Evolutionary conservation across 2,797 vertebrate genomes (phyloP), one percentile per base, ranked within the genome.

Genomic region (Babyrousa celebensis): DNA sequence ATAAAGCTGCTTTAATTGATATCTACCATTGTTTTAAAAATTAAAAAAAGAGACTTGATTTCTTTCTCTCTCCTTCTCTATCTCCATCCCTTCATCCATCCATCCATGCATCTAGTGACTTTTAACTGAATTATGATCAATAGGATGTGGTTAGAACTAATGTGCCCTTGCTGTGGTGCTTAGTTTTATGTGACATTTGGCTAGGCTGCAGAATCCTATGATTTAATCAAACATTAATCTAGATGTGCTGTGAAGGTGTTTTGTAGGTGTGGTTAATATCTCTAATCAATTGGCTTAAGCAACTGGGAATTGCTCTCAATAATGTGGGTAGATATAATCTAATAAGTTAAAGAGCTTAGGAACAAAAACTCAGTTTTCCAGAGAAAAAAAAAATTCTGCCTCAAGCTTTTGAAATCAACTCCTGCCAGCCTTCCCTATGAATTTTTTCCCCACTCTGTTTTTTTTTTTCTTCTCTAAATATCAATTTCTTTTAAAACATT

Each of bases 361-460:
- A 94, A 85, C 60, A 96, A 85, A 96, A 94, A 36, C 36, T 91
- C 29, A 93, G 70, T 90, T 92, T 84, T 23, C 67, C 58, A 78
- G 6, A 62, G 68, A 62, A 60, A 58, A 91, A 95, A 80, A 85
- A 77, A 90, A 92, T 95, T 94, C 62, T 63, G 7, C 43, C 25
- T 82, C 56, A 36, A 79, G 63, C 78, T 54, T 84, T 82, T 23
- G 58, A 17, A 92, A 18, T 93, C 77, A 92, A 40, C 58, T 65
- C 29, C 6, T 95, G 15, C 12, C 40, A 79, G 12, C 10, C 20
- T 90, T 21, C 16, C 4, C 32, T 87, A 58, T 27, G 21, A 36
- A 70, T 82, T 91, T 91, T 32, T 48, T 48, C 9, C 43, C 43
- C 9, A 48, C 9, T 48, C 43, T 48, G 4, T 43, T 43, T 10